phyloP scores from a whole-genome alignment of 1,140 invertebrate genomes.

The Zaprionus capensis region DNA sequence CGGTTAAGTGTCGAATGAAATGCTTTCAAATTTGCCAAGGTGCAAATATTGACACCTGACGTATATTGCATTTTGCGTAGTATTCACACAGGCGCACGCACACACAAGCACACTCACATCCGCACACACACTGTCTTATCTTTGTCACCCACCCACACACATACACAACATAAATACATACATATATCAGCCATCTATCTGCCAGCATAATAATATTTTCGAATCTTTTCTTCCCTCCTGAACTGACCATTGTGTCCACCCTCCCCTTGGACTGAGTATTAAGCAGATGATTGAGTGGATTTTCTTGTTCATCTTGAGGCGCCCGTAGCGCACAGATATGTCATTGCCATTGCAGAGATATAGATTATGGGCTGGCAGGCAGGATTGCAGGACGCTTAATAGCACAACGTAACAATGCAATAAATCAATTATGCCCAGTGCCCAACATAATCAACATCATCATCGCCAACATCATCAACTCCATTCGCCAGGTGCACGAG shows the following conservation, averaged over 20 bases:
- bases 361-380: conserved; percentile 56
- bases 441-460: conserved; percentile 4
- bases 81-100: conserved; percentile 14
- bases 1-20: conserved; percentile 57
- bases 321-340: conserved; percentile 54
- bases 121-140: neutral
- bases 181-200: neutral
- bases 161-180: neutral
- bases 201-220: conserved; percentile 2
- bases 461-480: neutral
- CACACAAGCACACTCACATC: conserved; percentile 7
- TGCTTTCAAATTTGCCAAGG: conserved; percentile 71
- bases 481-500: conserved; percentile 30
- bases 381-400: conserved; percentile 60
- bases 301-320: conserved; percentile 68
- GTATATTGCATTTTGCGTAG: conserved; percentile 58
- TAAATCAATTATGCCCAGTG: conserved; percentile 34
- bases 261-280: conserved; percentile 55
- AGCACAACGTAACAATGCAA: conserved; percentile 37
- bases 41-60: conserved; percentile 75
- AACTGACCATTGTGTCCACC: conserved; percentile 12
- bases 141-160: conserved; percentile 24
- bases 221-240: neutral
- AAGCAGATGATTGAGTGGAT: conserved; percentile 80
- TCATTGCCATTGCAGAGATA: conserved; percentile 61